Evolutionary conservation across 2,888 invertebrate species (phyloP).

Genomic region (Pammene fasciana): DNA sequence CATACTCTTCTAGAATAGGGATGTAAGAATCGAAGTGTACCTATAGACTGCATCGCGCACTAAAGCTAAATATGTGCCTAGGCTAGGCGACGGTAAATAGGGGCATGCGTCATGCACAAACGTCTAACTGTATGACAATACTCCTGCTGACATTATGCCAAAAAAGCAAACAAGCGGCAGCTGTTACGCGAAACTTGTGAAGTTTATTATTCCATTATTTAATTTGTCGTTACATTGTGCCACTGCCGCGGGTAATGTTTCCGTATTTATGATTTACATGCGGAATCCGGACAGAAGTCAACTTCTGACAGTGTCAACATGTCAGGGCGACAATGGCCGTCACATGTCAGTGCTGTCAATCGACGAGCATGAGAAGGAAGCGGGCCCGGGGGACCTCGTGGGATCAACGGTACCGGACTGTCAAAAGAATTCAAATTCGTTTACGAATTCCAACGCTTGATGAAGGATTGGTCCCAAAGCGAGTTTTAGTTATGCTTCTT

Average conservation of each 20-base stretch:
- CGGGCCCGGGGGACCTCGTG: conserved; percentile 61
- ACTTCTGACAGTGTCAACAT: conserved; percentile 81
- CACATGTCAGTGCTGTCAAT: conserved; percentile 79
- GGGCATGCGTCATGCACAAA: conserved; percentile 6
- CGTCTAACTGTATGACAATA: conserved; percentile 35
- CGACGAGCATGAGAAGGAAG: conserved; percentile 77
- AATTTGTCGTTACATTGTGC: conserved; percentile 80
- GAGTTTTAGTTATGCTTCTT: conserved; percentile 45
- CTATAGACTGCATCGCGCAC: neutral
- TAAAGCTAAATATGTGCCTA: neutral
- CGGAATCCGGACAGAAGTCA: conserved; percentile 81
- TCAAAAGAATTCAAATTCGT: conserved; percentile 56
- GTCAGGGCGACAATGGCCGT: conserved; percentile 79
- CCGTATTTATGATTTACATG: conserved; percentile 78
- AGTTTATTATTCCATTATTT: conserved; percentile 79
- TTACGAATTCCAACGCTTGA: conserved; percentile 63
- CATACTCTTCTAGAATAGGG: too few relatives aligned
- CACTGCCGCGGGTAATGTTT: conserved; percentile 69
- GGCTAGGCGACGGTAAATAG: conserved; percentile 2
- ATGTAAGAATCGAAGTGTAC: neutral
- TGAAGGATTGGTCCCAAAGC: conserved; percentile 71
- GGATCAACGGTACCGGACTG: conserved; percentile 58
- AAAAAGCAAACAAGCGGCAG: conserved; percentile 63
- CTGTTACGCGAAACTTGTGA: conserved; percentile 59
- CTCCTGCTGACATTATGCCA: conserved; percentile 45